Evolutionary conservation across 2,888 invertebrate genomes (phyloP), one percentile per base, ranked within the genome.

Genomic region (Cephus sareptanus): DNA sequence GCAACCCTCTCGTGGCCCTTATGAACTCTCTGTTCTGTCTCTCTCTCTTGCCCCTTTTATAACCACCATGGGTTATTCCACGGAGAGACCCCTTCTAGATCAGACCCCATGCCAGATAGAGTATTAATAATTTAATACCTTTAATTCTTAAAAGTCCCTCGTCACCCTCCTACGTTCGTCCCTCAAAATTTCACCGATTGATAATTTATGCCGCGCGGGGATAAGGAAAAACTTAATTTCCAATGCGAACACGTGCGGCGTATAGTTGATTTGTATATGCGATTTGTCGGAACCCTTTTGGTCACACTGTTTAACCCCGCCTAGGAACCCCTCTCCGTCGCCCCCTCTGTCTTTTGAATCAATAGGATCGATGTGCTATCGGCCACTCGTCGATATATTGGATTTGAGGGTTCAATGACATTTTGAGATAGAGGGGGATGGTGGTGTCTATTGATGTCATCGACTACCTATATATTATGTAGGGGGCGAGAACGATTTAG

Each of bases 41-140:
- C 78, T 73, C 78, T 73, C 76, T 77, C 69, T 40, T 70, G 15
- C 34, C 68, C 37, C 11, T 76, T 40, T n/a, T 75, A 56, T 33
- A 31, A 15, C 34, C 30, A 76, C 30, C 33, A n/a, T 13, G n/a
- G 31, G 30, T 12, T 30, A 73, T 56, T 35, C 75, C 71, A 34
- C 4, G 13, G 33, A 30, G 15, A 75, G n/a, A 40, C 71, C 77
- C 69, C 74, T 73, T 73, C 71, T 70, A 31, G 76, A 75, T 34
- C 70, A 68, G 75, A 79, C 78, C 79, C 81, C 82, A 77, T 77
- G 80, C 77, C 56, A 56, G 23, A 56, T 75, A 80, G 79, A 76
- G 80, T 79, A 87, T 89, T 87, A 86, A 89, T 88, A 87, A 89
- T 89, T 88, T 85, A 88, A 87, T 84, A 83, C 85, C 81, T 86